Base-by-base conservation (phyloP, 2,113 vertebrate species). In the Ceyx melanurus region DNA sequence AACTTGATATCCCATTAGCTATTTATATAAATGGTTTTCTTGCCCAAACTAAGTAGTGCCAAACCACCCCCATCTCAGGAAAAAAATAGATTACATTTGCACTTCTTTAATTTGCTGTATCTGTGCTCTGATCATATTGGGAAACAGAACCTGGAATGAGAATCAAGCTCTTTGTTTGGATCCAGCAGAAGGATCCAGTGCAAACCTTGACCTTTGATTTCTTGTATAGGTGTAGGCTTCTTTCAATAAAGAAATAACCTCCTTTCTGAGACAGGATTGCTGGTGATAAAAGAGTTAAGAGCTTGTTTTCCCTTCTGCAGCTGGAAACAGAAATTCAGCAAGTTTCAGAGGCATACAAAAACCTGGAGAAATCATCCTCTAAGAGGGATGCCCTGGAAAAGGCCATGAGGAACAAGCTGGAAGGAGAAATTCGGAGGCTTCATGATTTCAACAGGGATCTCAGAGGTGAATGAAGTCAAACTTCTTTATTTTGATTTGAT, bases 391-490 rank as follows among this genome's bases (percentile, higher is more conserved):
- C 98, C 43, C 97, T 99, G 96, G 99, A 99, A 96, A 99, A 99
- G 95, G 99, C 99, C 73, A 99, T 99, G 99, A 98, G 99, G 93
- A 99, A 98, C 96, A 99, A 99, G 93, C 97, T 99, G 81, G 99
- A 99, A 97, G 98, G 99, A 66, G 99, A 99, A 96, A 99, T 99
- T 91, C 98, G 99, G 12, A 98, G 99, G 67, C 98, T 99, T 91
- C 99, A 99, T 28, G 99, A 99, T 97, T 99, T 99, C 97, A 99
- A 99, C 98, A 98, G 99, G 50, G 99, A 99, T 94, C 98, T 99
- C 31, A 96, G 99, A 99, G 99, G 99, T 99, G 95, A 97, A 85
- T 53, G n/a, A 71, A 92, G 22, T 74, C 82, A 68, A 94, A 67
- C 28, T 88, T 64, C 8, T 6, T 23, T 46, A 45, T 45, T 45